phyloP scores from a whole-genome alignment of 64 coral and sea anemone species.

The Cladopsammia gracilis region DNA sequence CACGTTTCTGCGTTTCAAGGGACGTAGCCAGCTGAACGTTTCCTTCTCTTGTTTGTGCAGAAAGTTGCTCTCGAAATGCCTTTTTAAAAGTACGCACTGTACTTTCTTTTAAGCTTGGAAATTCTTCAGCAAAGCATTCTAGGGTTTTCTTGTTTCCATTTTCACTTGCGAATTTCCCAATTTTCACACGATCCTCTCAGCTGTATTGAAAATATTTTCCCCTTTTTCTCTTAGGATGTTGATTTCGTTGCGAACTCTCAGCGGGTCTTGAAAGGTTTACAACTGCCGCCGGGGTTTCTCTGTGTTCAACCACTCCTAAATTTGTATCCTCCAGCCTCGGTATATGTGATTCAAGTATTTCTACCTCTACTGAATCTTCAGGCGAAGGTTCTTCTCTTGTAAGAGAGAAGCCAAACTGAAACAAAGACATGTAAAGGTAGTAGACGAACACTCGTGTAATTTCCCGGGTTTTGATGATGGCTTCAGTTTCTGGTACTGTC shows the following conservation, averaged over 20 bases:
- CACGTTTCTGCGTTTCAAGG: conserved; percentile 47
- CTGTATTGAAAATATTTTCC: conserved; percentile 61
- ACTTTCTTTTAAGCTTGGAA: no score
- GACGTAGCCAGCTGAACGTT: conserved; percentile 22
- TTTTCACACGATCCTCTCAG: conserved; percentile 51
- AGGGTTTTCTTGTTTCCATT: conserved; percentile 52
- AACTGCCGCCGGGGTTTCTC: conserved; percentile 13
- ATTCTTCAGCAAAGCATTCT: conserved; percentile 43
- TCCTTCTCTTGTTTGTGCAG: conserved; percentile 49
- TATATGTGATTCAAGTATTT: conserved; percentile 63
- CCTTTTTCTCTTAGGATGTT: conserved; percentile 53
- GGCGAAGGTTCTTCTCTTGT: conserved; percentile 43
- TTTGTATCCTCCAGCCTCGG: conserved; percentile 50
- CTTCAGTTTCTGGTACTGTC: conserved; percentile 56
- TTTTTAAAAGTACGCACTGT: conserved; percentile 4
- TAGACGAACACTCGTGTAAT: conserved; percentile 51
- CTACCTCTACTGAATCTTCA: conserved; percentile 47
- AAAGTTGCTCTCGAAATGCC: conserved; percentile 27
- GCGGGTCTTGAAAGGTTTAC: conserved; percentile 66
- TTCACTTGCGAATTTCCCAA: conserved; percentile 60
- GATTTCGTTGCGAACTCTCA: conserved; percentile 28
- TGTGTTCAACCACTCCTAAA: conserved; percentile 21
- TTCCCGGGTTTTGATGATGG: conserved; percentile 44
- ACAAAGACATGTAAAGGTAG: conserved; percentile 58
- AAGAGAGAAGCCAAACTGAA: conserved; percentile 61